These are phyloP conservation scores for Chalcis sispes DNA, from an alignment of 2,888 invertebrate species.

Conservation along the genomic window DNA sequence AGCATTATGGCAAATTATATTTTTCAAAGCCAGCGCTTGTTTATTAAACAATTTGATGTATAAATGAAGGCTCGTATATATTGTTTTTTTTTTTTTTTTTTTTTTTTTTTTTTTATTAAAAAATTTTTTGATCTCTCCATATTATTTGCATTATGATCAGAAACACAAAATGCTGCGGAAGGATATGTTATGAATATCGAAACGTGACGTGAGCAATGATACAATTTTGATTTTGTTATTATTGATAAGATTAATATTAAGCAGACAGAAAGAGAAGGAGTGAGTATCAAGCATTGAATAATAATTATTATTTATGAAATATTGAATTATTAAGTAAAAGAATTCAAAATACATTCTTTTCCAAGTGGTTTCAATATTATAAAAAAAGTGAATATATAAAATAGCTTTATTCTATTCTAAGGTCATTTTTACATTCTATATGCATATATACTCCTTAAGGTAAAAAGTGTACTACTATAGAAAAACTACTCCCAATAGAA, in stretches of 20 bases:
- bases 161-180: slow-evolving; percentile 46
- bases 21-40: slow-evolving; percentile 12
- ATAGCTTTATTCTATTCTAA: slow-evolving; percentile 48
- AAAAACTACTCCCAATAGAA: slow-evolving; percentile 40
- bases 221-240: slow-evolving; percentile 60
- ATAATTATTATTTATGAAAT: slow-evolving; percentile 57
- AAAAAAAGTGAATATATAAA: slow-evolving; percentile 43
- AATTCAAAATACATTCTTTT: slow-evolving; percentile 49
- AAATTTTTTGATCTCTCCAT: slow-evolving; percentile 1
- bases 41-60: slow-evolving; percentile 16
- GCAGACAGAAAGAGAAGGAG: slow-evolving; percentile 77
- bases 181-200: slow-evolving; percentile 54
- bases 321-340: slow-evolving; percentile 53
- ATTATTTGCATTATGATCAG: slow-evolving; percentile 28
- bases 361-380: slow-evolving; percentile 37
- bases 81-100: background rate
- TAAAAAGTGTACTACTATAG: slow-evolving; percentile 37
- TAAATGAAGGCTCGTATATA: slow-evolving; percentile 2
- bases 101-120: background rate
- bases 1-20: slow-evolving; percentile 41
- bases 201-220: slow-evolving; percentile 50
- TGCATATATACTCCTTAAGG: slow-evolving; percentile 25
- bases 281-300: slow-evolving; percentile 73
- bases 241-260: slow-evolving; percentile 72
- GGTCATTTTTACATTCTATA: slow-evolving; percentile 16